A percentile compares a stretch with the other conserved stretches of the same genome.
These are phyloP conservation scores for Zygothrica quintamaculata DNA, from an alignment of 2,888 invertebrate genomes.

Conservation along the genomic window DNA sequence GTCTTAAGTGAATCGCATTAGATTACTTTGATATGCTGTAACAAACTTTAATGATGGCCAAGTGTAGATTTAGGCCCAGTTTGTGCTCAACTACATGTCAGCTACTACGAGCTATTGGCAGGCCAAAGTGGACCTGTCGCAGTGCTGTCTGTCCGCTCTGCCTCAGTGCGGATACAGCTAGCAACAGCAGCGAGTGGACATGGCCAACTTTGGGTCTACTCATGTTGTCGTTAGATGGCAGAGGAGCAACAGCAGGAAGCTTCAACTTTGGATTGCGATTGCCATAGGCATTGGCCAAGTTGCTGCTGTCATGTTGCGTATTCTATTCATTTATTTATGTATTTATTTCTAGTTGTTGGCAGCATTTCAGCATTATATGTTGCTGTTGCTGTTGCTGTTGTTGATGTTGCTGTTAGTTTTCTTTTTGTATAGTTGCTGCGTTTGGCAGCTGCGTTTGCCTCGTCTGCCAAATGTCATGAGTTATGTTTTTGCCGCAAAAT, in stretches of 20 bases:
- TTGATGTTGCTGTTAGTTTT: too few species aligned
- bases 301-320: conserved; percentile 63
- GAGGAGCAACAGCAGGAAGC: too few species aligned
- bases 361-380: conserved; percentile 44
- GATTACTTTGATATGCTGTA: too few species aligned
- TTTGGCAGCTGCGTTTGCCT: conserved; percentile 68
- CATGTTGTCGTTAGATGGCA: too few species aligned
- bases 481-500: conserved; percentile 61
- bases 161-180: conserved; percentile 21
- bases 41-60: conserved; percentile 10
- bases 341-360: conserved; percentile 61
- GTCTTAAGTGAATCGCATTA: too few species aligned
- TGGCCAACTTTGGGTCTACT: too few species aligned
- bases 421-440: conserved; percentile 39
- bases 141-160: conserved; percentile 7
- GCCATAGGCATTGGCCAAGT: conserved; percentile 42
- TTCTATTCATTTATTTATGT: conserved; percentile 68
- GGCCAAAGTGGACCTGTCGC: conserved; percentile 49
- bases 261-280: conserved; percentile 16
- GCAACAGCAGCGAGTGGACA: too few species aligned
- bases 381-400: too few species aligned
- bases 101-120: too few species aligned
- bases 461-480: conserved; percentile 75
- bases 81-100: too few species aligned
- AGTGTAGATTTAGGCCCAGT: conserved; percentile 17